Percentiles rank a stretch among this genome's conserved stretches.
Conservation (phyloP, 2,888 invertebrate genomes). For the Dromius quadrimaculatus region DNA sequence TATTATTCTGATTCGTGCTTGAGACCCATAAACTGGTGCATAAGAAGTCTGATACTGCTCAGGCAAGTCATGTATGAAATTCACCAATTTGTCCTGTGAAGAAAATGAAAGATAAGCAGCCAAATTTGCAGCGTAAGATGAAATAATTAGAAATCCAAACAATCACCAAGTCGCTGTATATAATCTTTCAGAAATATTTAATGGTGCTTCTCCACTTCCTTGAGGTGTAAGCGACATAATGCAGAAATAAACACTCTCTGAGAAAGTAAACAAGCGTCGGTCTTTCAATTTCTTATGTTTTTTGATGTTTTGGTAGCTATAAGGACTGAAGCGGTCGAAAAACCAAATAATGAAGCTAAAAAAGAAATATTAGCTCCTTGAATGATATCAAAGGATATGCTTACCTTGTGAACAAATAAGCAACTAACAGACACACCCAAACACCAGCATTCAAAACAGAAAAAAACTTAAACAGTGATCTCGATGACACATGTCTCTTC, state of each 20-base stretch:
- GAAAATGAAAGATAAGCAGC: not conserved
- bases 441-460: conserved; percentile 96
- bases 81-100: not conserved
- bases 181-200: not conserved
- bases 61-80: not conserved
- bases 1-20: too few relatives aligned
- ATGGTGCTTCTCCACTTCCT: conserved; percentile 2
- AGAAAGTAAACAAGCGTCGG: conserved; percentile 32
- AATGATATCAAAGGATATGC: too few relatives aligned
- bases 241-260: conserved; percentile 3
- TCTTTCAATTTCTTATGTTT: too few relatives aligned
- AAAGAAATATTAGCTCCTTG: not conserved
- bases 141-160: conserved; percentile 1
- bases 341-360: not conserved
- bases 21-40: conserved; percentile 38
- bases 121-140: not conserved
- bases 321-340: not conserved
- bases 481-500: conserved; percentile 88
- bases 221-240: conserved; percentile 3
- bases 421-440: conserved; percentile 95
- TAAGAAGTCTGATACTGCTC: conserved; percentile 45
- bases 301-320: conserved; percentile 3
- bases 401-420: conserved; percentile 93
- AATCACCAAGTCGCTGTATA: conserved; percentile 12
- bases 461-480: conserved; percentile 95